Percentiles rank a stretch among this genome's conserved stretches.
phyloP scores from a whole-genome alignment of 2,797 vertebrate species.

The Schizopygopsis pylzovi region DNA sequence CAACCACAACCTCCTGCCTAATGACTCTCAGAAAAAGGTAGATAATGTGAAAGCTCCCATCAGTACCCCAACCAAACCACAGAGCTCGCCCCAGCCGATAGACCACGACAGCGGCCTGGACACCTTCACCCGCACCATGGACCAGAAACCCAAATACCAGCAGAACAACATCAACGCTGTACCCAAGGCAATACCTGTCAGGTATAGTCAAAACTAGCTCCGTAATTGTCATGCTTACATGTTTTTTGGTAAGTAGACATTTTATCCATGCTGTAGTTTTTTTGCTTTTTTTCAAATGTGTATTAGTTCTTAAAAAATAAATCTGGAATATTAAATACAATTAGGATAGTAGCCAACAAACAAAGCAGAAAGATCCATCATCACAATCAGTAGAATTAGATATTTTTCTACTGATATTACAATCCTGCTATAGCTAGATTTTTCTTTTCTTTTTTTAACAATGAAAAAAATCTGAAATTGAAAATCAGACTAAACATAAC shows the following conservation, averaged over 20 bases:
- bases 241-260: background rate
- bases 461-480: background rate
- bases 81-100: conserved; percentile 81
- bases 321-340: background rate
- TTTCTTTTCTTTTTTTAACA: too few species aligned
- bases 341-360: background rate
- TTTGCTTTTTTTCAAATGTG: background rate
- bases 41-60: conserved; percentile 64
- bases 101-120: conserved; percentile 91
- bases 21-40: conserved; percentile 77
- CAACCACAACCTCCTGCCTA: conserved; percentile 97
- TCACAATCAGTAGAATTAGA: background rate
- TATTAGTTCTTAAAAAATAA: background rate
- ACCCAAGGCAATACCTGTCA: conserved; percentile 96
- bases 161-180: conserved; percentile 90
- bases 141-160: conserved; percentile 92
- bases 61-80: conserved; percentile 81
- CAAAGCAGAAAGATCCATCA: background rate
- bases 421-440: background rate
- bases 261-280: background rate
- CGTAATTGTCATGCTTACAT: background rate
- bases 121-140: conserved; percentile 86
- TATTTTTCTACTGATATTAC: background rate
- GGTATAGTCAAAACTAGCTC: conserved; percentile 72
- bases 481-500: background rate